Evolutionary conservation across 2,797 vertebrate species (phyloP), one percentile per base, ranked within the genome.

Genomic region (Ciconia nigra): DNA sequence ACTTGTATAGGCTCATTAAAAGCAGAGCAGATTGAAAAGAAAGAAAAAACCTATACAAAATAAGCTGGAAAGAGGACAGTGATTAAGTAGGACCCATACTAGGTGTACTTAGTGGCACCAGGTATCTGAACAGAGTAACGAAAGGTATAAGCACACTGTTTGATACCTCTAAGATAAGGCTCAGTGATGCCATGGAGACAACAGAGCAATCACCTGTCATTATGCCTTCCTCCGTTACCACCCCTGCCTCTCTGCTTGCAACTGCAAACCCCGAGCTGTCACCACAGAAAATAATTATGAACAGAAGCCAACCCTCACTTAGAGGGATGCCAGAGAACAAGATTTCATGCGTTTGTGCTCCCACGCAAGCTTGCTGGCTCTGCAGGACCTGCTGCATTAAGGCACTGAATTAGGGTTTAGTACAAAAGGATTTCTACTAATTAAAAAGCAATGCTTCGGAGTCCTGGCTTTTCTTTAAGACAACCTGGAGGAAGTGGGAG

Each of bases 111-210:
- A 62, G 59, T 54, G 73, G 55, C 7, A 5, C 51, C 51, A 82
- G 58, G 59, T 76, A 18, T 2, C 77, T 35, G 28, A 10, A 49
- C 25, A 89, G 19, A 55, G 44, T 19, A 49, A 58, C 63, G 28
- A 84, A 77, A 94, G 21, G 52, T 39, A 10, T 29, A 63, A 90
- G 62, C 42, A 52, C 19, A 22, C 44, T 31, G 63, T 72, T 78
- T 94, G 83, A 86, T 82, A 66, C 46, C 52, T 69, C 55, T 37
- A 61, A 88, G 70, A 85, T 63, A 89, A 95, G 87, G 74, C 52
- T 96, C 74, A 65, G 84, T 51, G 89, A 93, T 91, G 78, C 90
- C 91, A 94, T 87, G 74, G 93, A 96, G 92, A 95, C 91, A 94
- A 81, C 91, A 87, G 47, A 96, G 90, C 59, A 47, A 91, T 94